These are phyloP conservation scores for Nibea albiflora DNA, from an alignment of 2,113 vertebrate species.

Conservation along the genomic window DNA sequence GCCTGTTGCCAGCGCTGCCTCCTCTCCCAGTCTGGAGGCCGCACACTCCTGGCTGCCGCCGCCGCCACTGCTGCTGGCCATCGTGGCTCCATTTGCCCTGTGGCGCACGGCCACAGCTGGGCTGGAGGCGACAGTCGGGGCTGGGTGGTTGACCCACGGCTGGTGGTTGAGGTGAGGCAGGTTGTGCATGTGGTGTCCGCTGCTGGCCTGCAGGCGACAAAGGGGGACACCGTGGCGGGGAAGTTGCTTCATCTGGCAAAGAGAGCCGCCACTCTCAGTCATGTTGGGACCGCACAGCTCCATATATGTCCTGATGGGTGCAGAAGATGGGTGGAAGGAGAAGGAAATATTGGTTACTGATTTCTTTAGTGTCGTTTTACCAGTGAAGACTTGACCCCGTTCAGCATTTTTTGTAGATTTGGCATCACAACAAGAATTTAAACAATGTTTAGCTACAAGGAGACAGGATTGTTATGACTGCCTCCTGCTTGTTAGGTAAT, in stretches of 20 bases:
- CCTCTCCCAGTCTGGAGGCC: conserved; percentile 57
- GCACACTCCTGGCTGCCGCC: conserved; percentile 58
- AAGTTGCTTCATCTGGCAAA: conserved; percentile 75
- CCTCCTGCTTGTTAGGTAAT: too few species aligned
- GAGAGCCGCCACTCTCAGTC: conserved; percentile 60
- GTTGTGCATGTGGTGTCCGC: conserved; percentile 42
- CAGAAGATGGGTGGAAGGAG: too few species aligned
- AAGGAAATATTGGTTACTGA: neutral
- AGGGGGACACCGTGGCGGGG: conserved; percentile 54
- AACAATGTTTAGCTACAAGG: neutral
- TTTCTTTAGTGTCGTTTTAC: neutral
- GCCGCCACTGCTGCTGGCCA: conserved; percentile 39
- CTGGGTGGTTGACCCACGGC: conserved; percentile 55
- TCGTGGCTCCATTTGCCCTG: conserved; percentile 61
- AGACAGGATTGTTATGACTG: neutral
- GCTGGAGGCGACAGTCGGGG: conserved; percentile 1
- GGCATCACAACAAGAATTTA: neutral
- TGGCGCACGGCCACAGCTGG: conserved; percentile 37
- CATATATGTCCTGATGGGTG: conserved; percentile 44
- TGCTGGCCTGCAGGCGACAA: conserved; percentile 62
- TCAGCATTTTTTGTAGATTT: neutral
- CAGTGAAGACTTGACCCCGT: neutral
- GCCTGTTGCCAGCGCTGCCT: neutral
- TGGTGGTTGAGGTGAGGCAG: conserved; percentile 47
- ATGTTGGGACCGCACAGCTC: conserved; percentile 70